Evolutionary conservation across 1,140 invertebrate species (phyloP).

Genomic region (Thereuonema tuberculata): DNA sequence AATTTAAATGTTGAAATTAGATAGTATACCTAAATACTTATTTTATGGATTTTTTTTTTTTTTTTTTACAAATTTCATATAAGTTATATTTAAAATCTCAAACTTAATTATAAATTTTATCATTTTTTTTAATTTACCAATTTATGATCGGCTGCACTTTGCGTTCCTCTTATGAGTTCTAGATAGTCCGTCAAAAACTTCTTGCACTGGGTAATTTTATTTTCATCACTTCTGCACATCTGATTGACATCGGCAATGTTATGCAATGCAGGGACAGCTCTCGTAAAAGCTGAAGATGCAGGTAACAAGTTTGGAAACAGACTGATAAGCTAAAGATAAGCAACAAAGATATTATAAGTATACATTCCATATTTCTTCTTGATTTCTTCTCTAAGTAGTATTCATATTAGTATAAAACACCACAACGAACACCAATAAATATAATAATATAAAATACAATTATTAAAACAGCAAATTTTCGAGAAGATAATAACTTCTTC

Average conservation of each 20-base stretch:
- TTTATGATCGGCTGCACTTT: not conserved
- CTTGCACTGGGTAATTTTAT: constrained; percentile 26
- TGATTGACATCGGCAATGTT: constrained; percentile 35
- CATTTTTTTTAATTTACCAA: not conserved
- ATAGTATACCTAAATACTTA: no score
- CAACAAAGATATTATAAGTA: no score
- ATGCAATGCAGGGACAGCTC: constrained; percentile 34
- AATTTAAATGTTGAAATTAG: no score
- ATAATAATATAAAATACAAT: no score
- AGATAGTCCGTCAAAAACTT: constrained; percentile 30
- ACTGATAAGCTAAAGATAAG: constrained; percentile 34
- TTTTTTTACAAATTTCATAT: not conserved
- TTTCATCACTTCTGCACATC: constrained; percentile 27
- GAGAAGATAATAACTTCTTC: no score
- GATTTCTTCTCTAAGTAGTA: no score
- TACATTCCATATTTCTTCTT: no score
- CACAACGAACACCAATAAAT: no score
- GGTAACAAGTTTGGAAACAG: constrained; percentile 34
- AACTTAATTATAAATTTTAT: not conserved
- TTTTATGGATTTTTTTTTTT: no score
- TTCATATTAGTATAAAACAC: no score
- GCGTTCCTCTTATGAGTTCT: constrained; percentile 20
- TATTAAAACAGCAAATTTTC: no score
- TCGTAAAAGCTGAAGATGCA: constrained; percentile 25
- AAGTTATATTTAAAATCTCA: not conserved